These are phyloP conservation scores for Drosophila teissieri DNA, from an alignment of 1,140 invertebrate species.

Conservation along the genomic window DNA sequence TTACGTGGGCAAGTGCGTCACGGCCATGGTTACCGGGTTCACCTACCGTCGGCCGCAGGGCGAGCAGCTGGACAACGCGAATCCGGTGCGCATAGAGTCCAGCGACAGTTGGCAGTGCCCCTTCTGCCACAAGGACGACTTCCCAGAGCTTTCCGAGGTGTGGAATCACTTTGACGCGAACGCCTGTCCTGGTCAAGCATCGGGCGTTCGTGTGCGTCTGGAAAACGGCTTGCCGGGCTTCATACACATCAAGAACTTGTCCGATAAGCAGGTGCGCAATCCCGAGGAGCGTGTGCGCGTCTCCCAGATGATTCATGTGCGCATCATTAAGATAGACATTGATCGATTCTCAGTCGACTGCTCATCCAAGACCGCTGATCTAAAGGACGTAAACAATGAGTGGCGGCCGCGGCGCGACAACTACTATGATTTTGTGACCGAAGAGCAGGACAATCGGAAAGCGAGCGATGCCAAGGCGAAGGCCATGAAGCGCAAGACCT, in stretches of 20 bases:
- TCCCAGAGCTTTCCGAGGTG: conserved; percentile 97
- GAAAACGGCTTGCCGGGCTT: conserved; percentile 98
- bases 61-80: conserved; percentile 97
- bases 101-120: conserved; percentile 97
- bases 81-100: conserved; percentile 94
- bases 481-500: conserved; percentile 91
- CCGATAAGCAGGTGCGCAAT: conserved; percentile 96
- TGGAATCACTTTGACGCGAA: conserved; percentile 99
- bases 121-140: conserved; percentile 97
- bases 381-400: conserved; percentile 95
- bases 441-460: conserved; percentile 90
- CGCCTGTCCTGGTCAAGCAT: conserved; percentile 97
- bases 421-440: conserved; percentile 95
- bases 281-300: conserved; percentile 95
- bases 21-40: conserved; percentile 91
- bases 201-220: conserved; percentile 94
- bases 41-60: conserved; percentile 95
- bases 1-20: conserved; percentile 94
- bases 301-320: conserved; percentile 95
- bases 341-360: conserved; percentile 97
- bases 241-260: conserved; percentile 97
- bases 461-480: conserved; percentile 92
- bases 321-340: conserved; percentile 98
- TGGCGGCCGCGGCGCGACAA: conserved; percentile 95
- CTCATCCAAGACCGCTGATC: conserved; percentile 96